These are phyloP conservation scores for Heliconius congener DNA, from an alignment of 1,140 invertebrate species.

Conservation along the genomic window DNA sequence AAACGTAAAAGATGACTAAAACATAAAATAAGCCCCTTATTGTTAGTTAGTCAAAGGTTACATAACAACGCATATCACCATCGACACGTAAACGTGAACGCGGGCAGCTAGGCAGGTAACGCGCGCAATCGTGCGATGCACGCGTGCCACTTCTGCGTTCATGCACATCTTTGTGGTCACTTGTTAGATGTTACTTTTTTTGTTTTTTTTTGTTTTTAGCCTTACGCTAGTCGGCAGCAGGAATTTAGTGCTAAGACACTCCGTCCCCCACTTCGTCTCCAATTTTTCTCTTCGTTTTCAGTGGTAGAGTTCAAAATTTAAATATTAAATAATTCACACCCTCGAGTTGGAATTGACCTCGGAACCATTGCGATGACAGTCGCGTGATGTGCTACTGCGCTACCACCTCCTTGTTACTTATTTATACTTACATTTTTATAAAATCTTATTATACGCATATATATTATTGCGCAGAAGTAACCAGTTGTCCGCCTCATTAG, in stretches of 20 bases:
- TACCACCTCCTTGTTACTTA: too few relatives aligned
- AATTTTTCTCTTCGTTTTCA: too few relatives aligned
- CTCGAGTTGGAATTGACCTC: too few relatives aligned
- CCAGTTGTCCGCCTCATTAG: background rate
- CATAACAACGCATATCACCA: background rate
- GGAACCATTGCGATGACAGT: too few relatives aligned
- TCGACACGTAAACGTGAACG: conserved; percentile 1
- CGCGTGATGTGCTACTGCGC: too few relatives aligned
- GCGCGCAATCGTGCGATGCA: conserved; percentile 18
- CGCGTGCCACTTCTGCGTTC: conserved; percentile 10
- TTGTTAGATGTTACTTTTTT: too few relatives aligned
- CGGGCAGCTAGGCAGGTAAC: background rate
- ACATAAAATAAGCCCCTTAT: background rate
- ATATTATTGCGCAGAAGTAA: background rate
- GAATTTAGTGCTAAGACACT: too few relatives aligned
- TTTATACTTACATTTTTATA: background rate
- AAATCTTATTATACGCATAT: conserved; percentile 13
- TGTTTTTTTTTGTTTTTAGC: too few relatives aligned
- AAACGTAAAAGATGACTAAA: background rate
- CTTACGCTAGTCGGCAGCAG: too few relatives aligned
- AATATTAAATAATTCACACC: too few relatives aligned
- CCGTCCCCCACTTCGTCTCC: too few relatives aligned
- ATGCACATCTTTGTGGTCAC: conserved; percentile 14
- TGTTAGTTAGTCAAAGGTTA: background rate
- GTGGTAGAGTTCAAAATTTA: too few relatives aligned